These are phyloP conservation scores for Cyanoliseus patagonus DNA, from an alignment of 2,113 vertebrate genomes.

Conservation along the genomic window DNA sequence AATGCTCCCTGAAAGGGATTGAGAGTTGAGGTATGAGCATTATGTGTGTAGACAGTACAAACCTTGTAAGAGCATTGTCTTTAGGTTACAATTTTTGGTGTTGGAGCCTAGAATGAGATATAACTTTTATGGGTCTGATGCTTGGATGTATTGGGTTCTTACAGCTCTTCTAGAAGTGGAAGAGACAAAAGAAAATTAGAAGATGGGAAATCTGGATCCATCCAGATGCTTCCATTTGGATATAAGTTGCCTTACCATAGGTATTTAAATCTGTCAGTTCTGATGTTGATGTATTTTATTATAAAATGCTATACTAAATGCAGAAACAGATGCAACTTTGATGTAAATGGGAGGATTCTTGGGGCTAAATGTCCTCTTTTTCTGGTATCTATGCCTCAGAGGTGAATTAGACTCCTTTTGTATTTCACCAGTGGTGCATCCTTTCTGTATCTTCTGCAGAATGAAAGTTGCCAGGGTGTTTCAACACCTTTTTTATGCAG, in stretches of 20 bases:
- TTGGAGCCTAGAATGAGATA: not conserved
- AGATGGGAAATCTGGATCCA: not conserved
- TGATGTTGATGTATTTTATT: not conserved
- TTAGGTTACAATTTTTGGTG: not conserved
- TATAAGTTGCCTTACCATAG: not conserved
- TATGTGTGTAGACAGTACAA: not conserved
- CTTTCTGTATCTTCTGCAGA: not conserved
- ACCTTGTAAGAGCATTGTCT: rapidly evolving
- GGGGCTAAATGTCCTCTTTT: not conserved
- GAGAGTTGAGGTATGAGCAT: not conserved
- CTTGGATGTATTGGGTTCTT: not conserved
- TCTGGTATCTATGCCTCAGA: not conserved
- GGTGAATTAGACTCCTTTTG: not conserved
- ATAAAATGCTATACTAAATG: not conserved
- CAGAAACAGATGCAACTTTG: not conserved
- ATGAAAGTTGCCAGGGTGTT: not conserved
- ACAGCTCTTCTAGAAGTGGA: not conserved
- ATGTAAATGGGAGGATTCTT: not conserved
- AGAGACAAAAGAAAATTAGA: not conserved
- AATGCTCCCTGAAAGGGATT: not conserved
- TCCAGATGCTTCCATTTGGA: not conserved
- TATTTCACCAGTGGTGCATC: not conserved
- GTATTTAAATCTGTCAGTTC: not conserved
- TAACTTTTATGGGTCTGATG: not conserved
- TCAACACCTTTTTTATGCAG: not conserved